Evolutionary conservation across 2,888 invertebrate genomes (phyloP).

Genomic region (Melanotus villosus): DNA sequence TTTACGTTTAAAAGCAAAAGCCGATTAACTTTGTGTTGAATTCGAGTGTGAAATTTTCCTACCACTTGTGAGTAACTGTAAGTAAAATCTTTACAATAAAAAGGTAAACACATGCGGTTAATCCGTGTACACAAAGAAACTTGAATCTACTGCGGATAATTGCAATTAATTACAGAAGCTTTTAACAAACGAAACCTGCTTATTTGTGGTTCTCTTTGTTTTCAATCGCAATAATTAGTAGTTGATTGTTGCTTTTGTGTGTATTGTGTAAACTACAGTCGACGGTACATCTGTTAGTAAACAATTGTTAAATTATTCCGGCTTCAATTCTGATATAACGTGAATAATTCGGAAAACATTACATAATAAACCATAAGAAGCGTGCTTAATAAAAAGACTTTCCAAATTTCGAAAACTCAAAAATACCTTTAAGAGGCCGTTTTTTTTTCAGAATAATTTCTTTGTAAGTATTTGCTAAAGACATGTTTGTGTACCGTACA

Average conservation of each 20-base stretch:
- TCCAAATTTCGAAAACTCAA: no score
- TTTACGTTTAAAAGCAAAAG: no score
- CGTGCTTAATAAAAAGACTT: no score
- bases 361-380: no score
- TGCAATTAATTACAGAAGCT: not conserved
- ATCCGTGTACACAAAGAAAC: not conserved
- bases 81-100: not conserved
- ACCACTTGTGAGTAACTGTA: not conserved
- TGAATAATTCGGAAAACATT: no score
- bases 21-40: no score
- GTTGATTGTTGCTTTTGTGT: not conserved
- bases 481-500: no score
- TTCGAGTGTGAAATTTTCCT: not conserved
- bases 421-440: no score
- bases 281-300: not conserved
- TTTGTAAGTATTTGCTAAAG: no score
- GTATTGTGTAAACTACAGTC: not conserved
- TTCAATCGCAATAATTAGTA: constrained; percentile 2
- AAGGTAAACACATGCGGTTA: not conserved
- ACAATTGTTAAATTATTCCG: not conserved
- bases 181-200: not conserved
- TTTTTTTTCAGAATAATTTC: no score
- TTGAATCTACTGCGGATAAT: not conserved
- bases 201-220: not conserved
- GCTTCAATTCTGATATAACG: no score